phyloP scores from a whole-genome alignment of 2,797 vertebrate species.

The Emydoidea blandingii region DNA sequence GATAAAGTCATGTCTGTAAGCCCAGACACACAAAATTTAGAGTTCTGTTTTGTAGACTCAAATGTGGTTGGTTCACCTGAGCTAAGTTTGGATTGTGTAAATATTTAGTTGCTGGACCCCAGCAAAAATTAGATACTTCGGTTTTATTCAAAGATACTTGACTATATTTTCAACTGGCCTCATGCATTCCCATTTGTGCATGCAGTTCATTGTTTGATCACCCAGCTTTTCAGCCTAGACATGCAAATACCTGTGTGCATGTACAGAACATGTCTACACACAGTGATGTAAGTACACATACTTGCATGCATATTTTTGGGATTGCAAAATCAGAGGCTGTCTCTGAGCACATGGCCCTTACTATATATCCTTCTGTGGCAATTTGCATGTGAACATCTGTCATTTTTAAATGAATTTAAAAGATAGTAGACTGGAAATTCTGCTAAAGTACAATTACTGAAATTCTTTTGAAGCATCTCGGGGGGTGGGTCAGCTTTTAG shows the following conservation, averaged over 20 bases:
- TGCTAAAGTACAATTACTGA: not conserved
- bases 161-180: not conserved
- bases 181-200: not conserved
- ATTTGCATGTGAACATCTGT: not conserved
- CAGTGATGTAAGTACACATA: accelerated
- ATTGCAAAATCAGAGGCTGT: not conserved
- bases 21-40: not conserved
- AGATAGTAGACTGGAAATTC: not conserved
- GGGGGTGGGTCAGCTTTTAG: not conserved
- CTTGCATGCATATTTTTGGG: not conserved
- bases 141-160: not conserved
- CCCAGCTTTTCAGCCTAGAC: not conserved
- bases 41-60: not conserved
- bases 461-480: not conserved
- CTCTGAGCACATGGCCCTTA: not conserved
- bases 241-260: accelerated
- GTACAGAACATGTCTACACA: not conserved
- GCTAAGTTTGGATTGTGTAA: not conserved
- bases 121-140: not conserved
- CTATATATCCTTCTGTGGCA: not conserved
- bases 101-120: not conserved
- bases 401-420: not conserved
- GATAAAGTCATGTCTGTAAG: not conserved
- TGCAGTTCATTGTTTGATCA: not conserved
- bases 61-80: not conserved